Conservation (phyloP, 2,888 invertebrate genomes). For the Platycheirus rosarum region DNA sequence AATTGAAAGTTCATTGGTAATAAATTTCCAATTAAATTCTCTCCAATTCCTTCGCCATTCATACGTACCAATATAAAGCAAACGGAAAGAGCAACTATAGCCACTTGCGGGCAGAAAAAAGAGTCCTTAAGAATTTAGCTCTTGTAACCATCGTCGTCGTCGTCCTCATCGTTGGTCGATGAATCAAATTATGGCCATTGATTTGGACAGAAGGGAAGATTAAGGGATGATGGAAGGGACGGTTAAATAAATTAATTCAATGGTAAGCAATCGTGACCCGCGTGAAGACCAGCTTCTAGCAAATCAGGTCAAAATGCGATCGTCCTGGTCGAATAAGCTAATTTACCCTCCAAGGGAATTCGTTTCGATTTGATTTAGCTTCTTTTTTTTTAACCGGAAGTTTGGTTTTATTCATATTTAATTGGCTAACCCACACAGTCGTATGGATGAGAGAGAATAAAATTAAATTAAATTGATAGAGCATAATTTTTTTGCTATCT, state of each 20-base stretch:
- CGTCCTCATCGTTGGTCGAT: constrained; percentile 15
- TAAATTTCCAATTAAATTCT: constrained; percentile 72
- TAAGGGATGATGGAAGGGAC: not conserved
- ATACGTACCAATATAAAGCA: constrained; percentile 5
- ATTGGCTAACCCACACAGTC: constrained; percentile 44
- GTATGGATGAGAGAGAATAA: constrained; percentile 12
- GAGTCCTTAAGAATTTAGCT: constrained; percentile 52
- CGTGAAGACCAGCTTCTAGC: constrained; percentile 11
- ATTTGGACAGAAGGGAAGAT: constrained; percentile 20
- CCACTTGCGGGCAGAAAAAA: constrained; percentile 1
- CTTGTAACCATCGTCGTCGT: constrained; percentile 23
- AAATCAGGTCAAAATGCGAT: constrained; percentile 66
- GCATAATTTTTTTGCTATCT: constrained; percentile 8
- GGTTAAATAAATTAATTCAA: constrained; percentile 66
- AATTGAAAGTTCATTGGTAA: constrained; percentile 69
- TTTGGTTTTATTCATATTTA: constrained; percentile 70
- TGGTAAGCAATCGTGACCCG: constrained; percentile 55
- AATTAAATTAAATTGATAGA: constrained; percentile 60
- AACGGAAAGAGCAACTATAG: constrained; percentile 15
- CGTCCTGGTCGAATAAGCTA: constrained; percentile 60
- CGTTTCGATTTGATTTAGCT: constrained; percentile 48
- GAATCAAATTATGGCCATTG: constrained; percentile 66
- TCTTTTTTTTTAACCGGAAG: constrained; percentile 48
- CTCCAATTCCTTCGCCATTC: constrained; percentile 53
- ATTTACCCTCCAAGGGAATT: constrained; percentile 43